Evolutionary conservation across 2,888 invertebrate genomes (phyloP), one percentile per base, ranked within the genome.

Genomic region (Cybosia mesomella): DNA sequence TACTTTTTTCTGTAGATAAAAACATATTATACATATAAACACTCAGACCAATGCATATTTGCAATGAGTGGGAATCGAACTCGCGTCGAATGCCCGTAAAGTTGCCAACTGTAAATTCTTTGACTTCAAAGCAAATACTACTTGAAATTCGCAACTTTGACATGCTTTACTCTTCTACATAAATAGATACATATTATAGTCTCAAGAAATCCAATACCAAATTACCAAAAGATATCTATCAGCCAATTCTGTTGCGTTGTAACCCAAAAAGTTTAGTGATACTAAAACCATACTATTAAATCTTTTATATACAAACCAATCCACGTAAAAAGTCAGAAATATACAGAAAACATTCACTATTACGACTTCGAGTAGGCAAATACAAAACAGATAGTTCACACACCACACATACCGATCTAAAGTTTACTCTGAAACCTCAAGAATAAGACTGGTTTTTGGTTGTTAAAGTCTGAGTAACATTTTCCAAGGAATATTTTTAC

Each of bases 291-390:
- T 39, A 34, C 21, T 54, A 22, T 63, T 15, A 55, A 64, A 67
- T 54, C 13, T 32, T 62, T 49, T 32, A 64, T 36, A 3, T 57
- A 24, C 55, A 36, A 24, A 28, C 49, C 53, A 59, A 59, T 66
- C 34, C 61, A 61, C 28, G 80, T 80, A 83, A 85, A 83, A 85
- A 79, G 75, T 77, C 74, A 71, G 72, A 77, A 76, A 81, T 79
- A 75, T 75, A 72, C 72, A 32, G 53, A 67, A 79, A 73, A 81
- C 79, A 80, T 81, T 83, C 18, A 79, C 82, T 83, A 81, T 83
- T 80, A 83, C 83, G 66, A 77, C 75, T 71, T 82, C 77, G 79
- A 83, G 82, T 84, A 77, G 75, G 79, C 83, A 85, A 85, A 85
- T 85, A 84, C 18, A 18, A 32, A 9, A 15, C 18, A 15, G 58